Evolutionary conservation across 2,797 vertebrate genomes (phyloP).

Genomic region (Heterohyrax brucei): DNA sequence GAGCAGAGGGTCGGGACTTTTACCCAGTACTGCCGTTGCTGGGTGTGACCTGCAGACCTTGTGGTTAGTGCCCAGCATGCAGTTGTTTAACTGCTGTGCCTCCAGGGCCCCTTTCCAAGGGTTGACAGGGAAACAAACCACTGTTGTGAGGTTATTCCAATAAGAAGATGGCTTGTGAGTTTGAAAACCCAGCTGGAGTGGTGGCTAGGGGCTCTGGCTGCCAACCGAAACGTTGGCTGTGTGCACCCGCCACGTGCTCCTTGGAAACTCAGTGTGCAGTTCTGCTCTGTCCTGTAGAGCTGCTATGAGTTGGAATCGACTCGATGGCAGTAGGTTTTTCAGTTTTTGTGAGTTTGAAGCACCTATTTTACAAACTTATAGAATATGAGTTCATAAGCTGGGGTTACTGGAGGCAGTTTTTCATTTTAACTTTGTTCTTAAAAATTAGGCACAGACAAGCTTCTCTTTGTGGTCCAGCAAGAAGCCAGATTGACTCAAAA

Average conservation of each 20-base stretch:
- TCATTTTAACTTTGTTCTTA: slow-evolving; percentile 62
- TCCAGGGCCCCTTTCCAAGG: background rate
- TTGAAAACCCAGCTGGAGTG: background rate
- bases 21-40: too few relatives aligned
- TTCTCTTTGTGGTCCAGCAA: slow-evolving; percentile 26
- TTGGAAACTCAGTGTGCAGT: too few relatives aligned
- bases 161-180: background rate
- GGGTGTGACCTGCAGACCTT: too few relatives aligned
- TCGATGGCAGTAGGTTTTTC: too few relatives aligned
- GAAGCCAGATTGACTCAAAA: background rate
- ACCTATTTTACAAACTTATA: background rate
- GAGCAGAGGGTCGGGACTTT: too few relatives aligned
- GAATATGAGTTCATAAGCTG: background rate
- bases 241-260: too few relatives aligned
- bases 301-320: too few relatives aligned
- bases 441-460: slow-evolving; percentile 21
- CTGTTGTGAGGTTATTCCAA: slow-evolving; percentile 15
- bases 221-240: too few relatives aligned
- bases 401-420: slow-evolving; percentile 19
- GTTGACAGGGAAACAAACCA: background rate
- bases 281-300: too few relatives aligned
- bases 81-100: too few relatives aligned
- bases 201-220: too few relatives aligned
- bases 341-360: background rate
- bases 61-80: too few relatives aligned